Evolutionary conservation across 2,797 vertebrate genomes (phyloP).

Genomic region (Trachops cirrhosus): DNA sequence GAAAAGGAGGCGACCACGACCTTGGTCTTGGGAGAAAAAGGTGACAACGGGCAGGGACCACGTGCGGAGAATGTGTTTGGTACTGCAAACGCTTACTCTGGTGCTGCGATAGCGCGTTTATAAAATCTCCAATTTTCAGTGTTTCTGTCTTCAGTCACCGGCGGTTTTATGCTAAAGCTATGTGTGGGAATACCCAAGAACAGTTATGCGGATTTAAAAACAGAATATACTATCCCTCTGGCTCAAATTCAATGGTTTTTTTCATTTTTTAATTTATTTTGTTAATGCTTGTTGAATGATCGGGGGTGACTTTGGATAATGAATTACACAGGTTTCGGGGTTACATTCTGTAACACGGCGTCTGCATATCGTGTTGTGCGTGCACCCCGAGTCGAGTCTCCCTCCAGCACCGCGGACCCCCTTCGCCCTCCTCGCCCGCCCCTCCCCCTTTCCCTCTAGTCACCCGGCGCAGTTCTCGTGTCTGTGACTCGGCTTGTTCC

Average conservation of each 20-base stretch:
- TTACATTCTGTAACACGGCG: too few species aligned
- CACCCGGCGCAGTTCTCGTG: not conserved
- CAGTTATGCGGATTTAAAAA: constrained; percentile 30
- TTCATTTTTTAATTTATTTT: not conserved
- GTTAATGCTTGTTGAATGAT: too few species aligned
- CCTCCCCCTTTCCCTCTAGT: not conserved
- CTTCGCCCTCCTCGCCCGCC: not conserved
- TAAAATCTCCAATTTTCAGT: not conserved
- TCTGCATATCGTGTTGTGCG: not conserved
- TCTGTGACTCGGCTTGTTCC: too few species aligned
- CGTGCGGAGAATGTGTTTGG: not conserved
- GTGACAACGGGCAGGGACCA: too few species aligned
- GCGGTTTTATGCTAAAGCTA: not conserved
- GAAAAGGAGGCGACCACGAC: not conserved
- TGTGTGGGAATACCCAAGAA: not conserved
- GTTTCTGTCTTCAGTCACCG: not conserved
- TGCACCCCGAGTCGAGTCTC: not conserved
- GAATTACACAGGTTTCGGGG: not conserved
- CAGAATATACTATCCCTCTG: constrained; percentile 33
- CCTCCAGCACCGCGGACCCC: too few species aligned
- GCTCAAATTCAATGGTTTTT: not conserved
- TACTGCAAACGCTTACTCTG: not conserved
- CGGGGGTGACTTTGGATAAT: not conserved
- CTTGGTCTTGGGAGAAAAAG: not conserved
- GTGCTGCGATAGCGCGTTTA: not conserved